Evolutionary conservation across 2,888 invertebrate species (phyloP), one percentile per base, ranked within the genome.

Genomic region (Trichopria drosophilae): DNA sequence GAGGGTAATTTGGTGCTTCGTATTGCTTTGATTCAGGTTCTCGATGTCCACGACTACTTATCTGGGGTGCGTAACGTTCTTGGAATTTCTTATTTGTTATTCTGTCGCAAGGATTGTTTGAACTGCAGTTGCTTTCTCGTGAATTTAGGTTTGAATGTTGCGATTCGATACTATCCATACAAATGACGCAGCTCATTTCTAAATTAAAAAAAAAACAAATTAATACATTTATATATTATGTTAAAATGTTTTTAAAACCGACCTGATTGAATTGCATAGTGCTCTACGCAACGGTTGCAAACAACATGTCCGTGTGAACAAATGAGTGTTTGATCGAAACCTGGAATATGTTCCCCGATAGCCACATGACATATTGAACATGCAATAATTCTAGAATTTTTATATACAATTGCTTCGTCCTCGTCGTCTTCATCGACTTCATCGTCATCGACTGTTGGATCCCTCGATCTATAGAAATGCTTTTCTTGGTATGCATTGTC

Each of bases 251-350:
- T 47, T 35, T 42, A 22, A 15, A 40, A 16, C 43, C 35, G 54
- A 71, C 72, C 69, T 61, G 69, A 62, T 55, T 59, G 62, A 40
- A 67, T 57, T 2, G 64, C 58, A 32, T 65, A 64, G 36, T 63
- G 57, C 39, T 62, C 62, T 19, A 68, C 60, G 45, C 73, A 73
- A 22, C 62, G 63, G 34, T 66, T 62, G 45, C 73, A 73, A n/a
- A 73, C 44, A 4, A 64, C 43, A 39, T 70, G 71, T 13, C 63
- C 66, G 6, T 67, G 61, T 15, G 62, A 57, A 53, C 64, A 69
- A 6, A 58, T 32, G 7, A 66, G 56, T 9, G 63, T 54, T 34
- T 61, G 61, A 35, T 60, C 61, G 15, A 61, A 59, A 41, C 57
- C 51, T 4, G 62, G 35, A n/a, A n/a, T n/a, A n/a, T n/a, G 4